phyloP scores from a whole-genome alignment of 2,888 invertebrate species.

The Hypomecis punctinalis region DNA sequence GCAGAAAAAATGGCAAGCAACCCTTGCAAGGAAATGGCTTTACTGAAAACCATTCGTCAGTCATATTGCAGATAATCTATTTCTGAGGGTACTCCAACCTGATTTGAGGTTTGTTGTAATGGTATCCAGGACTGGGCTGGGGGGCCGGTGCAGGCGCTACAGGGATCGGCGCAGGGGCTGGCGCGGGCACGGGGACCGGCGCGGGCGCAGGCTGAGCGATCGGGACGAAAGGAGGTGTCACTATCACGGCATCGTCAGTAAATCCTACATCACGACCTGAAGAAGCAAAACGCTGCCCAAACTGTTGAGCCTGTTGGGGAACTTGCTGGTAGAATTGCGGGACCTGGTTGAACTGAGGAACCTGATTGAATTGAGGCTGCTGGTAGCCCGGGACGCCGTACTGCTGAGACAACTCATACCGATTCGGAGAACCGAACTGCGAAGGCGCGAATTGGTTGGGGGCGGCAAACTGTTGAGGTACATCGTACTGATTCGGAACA shows the following conservation, averaged over 20 bases:
- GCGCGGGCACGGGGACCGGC: conserved; percentile 44
- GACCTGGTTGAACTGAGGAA: conserved; percentile 49
- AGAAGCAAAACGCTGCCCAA: conserved; percentile 56
- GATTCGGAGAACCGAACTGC: conserved; percentile 48
- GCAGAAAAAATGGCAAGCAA: conserved; percentile 1
- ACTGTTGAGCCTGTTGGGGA: conserved; percentile 47
- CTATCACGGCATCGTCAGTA: conserved; percentile 78
- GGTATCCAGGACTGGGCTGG: conserved; percentile 62
- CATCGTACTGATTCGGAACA: conserved; percentile 56
- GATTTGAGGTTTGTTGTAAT: conserved; percentile 74
- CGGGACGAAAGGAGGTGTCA: conserved; percentile 76
- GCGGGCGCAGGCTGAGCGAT: conserved; percentile 50
- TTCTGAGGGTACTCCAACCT: conserved; percentile 74
- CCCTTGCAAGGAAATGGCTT: conserved; percentile 33
- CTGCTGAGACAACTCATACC: conserved; percentile 35
- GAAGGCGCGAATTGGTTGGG: conserved; percentile 44
- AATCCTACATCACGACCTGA: conserved; percentile 71
- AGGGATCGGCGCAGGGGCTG: conserved; percentile 42
- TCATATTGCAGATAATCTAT: conserved; percentile 46
- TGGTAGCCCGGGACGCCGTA: conserved; percentile 46
- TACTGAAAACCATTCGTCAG: conserved; percentile 19
- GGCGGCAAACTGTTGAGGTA: conserved; percentile 28
- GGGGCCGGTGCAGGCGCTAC: conserved; percentile 47
- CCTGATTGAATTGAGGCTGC: conserved; percentile 44
- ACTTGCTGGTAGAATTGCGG: conserved; percentile 51